phyloP scores from a whole-genome alignment of 2,797 vertebrate genomes.

The Perdix hodgsoniae region DNA sequence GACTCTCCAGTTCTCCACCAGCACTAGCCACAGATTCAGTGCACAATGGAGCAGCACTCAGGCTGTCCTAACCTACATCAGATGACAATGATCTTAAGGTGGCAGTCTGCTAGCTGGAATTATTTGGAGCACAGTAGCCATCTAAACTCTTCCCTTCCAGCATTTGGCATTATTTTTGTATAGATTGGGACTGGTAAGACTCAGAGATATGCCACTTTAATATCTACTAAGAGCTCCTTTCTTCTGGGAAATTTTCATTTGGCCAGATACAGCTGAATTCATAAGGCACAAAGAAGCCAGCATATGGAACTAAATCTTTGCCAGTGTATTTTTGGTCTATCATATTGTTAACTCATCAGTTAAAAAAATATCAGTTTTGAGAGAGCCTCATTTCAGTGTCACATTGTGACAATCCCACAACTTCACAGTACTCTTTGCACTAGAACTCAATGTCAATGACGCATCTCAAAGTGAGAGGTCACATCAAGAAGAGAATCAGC shows the following conservation, averaged over 20 bases:
- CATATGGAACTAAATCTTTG: slow-evolving; percentile 30
- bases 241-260: slow-evolving; percentile 32
- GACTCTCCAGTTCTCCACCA: neutral
- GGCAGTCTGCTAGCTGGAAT: neutral
- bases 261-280: slow-evolving; percentile 19
- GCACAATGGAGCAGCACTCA: rapidly evolving
- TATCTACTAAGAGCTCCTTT: neutral
- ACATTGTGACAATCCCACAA: slow-evolving; percentile 33
- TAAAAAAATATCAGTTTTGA: slow-evolving; percentile 41
- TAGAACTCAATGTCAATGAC: slow-evolving; percentile 68
- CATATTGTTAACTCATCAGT: slow-evolving; percentile 62
- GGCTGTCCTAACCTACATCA: neutral
- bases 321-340: slow-evolving; percentile 45
- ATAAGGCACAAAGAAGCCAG: slow-evolving; percentile 21
- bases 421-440: slow-evolving; percentile 37
- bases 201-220: neutral
- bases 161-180: neutral
- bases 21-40: neutral
- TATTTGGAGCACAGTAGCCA: neutral
- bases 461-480: slow-evolving; percentile 70
- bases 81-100: neutral
- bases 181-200: neutral
- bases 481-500: slow-evolving; percentile 57
- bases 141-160: neutral
- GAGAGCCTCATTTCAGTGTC: slow-evolving; percentile 3